These are phyloP conservation scores for Eulithis prunata DNA, from an alignment of 2,888 invertebrate species.

Conservation along the genomic window DNA sequence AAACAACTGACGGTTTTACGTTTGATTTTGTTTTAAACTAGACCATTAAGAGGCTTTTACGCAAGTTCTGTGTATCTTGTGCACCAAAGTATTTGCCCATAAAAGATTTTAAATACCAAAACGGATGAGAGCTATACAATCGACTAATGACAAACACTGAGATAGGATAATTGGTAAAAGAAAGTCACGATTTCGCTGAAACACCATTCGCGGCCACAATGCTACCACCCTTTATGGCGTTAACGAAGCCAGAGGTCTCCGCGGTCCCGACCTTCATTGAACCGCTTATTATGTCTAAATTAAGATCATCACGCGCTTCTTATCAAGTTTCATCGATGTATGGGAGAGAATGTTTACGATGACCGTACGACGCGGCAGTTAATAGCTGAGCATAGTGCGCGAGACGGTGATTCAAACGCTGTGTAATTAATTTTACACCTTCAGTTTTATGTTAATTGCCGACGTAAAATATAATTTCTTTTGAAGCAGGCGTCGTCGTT, in stretches of 20 bases:
- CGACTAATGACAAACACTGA: constrained; percentile 52
- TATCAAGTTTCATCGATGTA: constrained; percentile 42
- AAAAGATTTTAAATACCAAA: constrained; percentile 34
- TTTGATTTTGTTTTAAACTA: neutral
- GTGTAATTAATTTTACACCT: constrained; percentile 46
- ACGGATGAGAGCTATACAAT: constrained; percentile 31
- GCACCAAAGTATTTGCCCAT: constrained; percentile 27
- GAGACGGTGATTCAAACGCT: constrained; percentile 26
- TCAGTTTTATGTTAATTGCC: constrained; percentile 63
- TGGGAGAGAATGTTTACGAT: constrained; percentile 27
- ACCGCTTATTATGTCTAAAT: constrained; percentile 64
- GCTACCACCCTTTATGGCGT: constrained; percentile 68
- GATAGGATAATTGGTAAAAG: constrained; percentile 62
- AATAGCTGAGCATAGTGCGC: constrained; percentile 18
- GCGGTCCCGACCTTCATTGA: constrained; percentile 56
- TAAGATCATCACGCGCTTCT: constrained; percentile 49
- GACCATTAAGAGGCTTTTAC: neutral
- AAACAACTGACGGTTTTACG: no score
- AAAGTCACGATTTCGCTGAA: constrained; percentile 70
- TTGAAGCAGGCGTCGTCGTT: constrained; percentile 56
- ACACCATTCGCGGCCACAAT: constrained; percentile 64
- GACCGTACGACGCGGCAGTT: constrained; percentile 20
- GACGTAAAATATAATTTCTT: constrained; percentile 60
- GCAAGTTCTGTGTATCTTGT: constrained; percentile 15
- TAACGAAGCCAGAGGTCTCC: constrained; percentile 68